Conservation (phyloP, 2,888 invertebrate species). For the Tridacna crocea region DNA sequence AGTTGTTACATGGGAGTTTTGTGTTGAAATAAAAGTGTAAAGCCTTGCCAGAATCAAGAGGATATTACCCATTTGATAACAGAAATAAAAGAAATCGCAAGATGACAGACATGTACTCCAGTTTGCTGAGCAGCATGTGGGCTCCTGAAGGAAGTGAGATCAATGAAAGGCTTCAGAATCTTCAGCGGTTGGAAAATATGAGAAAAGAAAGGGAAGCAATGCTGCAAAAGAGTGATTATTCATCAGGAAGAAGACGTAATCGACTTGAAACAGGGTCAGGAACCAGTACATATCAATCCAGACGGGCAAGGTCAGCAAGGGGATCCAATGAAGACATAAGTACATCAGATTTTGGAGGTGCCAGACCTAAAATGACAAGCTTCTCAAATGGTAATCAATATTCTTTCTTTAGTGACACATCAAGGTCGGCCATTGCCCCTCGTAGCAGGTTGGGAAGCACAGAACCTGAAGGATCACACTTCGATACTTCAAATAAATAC, state of each 20-base stretch:
- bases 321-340: slow-evolving; percentile 15
- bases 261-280: neutral
- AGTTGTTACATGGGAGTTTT: too few relatives aligned
- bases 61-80: too few relatives aligned
- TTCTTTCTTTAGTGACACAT: neutral
- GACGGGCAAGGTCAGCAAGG: slow-evolving; percentile 31
- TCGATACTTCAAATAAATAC: neutral
- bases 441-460: slow-evolving; percentile 18
- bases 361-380: slow-evolving; percentile 48
- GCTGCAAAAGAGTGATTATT: neutral
- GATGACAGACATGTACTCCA: slow-evolving; percentile 11
- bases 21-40: too few relatives aligned
- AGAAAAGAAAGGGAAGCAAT: slow-evolving; percentile 53
- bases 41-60: too few relatives aligned
- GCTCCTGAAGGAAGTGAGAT: slow-evolving; percentile 60
- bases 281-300: neutral
- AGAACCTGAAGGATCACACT: neutral
- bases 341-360: slow-evolving; percentile 34
- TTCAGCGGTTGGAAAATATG: slow-evolving; percentile 52
- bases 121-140: slow-evolving; percentile 10
- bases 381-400: neutral
- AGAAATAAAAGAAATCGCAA: too few relatives aligned
- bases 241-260: neutral
- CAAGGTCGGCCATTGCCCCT: neutral
- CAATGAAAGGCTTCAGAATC: slow-evolving; percentile 42